phyloP scores from a whole-genome alignment of 2,113 vertebrate species.

The Nyctibius bracteatus region DNA sequence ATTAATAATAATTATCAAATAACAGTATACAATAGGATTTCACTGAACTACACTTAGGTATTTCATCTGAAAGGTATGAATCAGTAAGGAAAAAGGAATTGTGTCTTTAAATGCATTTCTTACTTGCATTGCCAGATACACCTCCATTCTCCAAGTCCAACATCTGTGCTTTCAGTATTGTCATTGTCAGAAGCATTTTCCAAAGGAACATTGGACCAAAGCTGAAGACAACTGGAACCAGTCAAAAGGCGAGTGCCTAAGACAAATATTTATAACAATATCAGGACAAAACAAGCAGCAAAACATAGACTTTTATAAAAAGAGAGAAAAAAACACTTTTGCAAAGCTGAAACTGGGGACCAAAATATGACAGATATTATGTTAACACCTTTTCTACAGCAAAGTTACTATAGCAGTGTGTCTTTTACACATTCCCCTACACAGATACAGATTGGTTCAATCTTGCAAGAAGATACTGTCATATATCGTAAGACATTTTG shows the following conservation, averaged over 20 bases:
- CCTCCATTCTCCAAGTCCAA: slow-evolving; percentile 77
- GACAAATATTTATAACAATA: neutral
- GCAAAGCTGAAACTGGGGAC: neutral
- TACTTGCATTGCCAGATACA: slow-evolving; percentile 97
- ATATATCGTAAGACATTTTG: neutral
- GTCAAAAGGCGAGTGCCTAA: slow-evolving; percentile 89
- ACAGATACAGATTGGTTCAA: fast-evolving
- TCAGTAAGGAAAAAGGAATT: neutral
- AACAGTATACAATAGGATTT: neutral
- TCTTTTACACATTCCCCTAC: neutral
- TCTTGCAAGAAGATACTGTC: neutral
- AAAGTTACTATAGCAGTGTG: neutral
- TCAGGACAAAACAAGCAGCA: neutral
- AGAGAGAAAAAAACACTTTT: neutral
- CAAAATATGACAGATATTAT: neutral
- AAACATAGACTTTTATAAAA: neutral
- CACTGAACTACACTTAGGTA: neutral
- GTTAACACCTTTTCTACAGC: neutral
- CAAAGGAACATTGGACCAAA: slow-evolving; percentile 82
- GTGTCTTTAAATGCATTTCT: slow-evolving; percentile 36
- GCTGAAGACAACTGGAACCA: slow-evolving; percentile 85
- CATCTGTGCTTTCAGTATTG: slow-evolving; percentile 45
- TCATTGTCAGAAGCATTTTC: slow-evolving; percentile 63
- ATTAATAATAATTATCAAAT: neutral
- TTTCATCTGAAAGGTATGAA: neutral